phyloP scores from a whole-genome alignment of 2,113 vertebrate genomes.

The Herpailurus yagouaroundi region DNA sequence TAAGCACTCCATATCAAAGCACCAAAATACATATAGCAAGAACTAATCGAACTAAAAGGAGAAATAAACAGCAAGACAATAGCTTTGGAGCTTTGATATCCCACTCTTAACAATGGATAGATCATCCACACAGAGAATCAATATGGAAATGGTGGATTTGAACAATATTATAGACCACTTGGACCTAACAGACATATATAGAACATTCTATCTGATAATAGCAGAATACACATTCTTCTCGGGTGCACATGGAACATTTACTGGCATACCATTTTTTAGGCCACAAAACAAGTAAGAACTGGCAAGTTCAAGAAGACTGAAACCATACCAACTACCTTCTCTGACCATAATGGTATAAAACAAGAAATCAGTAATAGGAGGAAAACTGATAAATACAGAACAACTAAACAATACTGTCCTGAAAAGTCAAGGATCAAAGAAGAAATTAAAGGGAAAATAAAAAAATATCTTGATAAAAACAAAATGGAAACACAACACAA shows the following conservation, averaged over 20 bases:
- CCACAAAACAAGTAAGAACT: not conserved
- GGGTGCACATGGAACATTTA: not conserved
- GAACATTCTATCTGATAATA: not conserved
- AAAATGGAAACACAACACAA: not conserved
- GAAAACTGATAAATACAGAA: not conserved
- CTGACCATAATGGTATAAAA: not conserved
- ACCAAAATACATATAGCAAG: not conserved
- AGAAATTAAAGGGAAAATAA: not conserved
- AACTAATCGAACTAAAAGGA: not conserved
- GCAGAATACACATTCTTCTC: not conserved
- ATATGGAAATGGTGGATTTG: not conserved
- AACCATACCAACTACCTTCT: not conserved
- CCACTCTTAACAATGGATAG: not conserved
- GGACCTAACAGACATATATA: not conserved
- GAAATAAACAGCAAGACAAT: not conserved
- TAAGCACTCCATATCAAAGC: not conserved
- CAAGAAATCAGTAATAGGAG: not conserved
- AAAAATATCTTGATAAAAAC: not conserved
- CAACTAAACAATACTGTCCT: not conserved
- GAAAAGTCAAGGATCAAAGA: not conserved
- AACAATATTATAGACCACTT: not conserved
- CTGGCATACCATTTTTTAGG: not conserved
- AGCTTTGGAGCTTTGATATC: not conserved
- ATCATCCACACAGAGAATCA: not conserved
- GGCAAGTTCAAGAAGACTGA: not conserved